Evolutionary conservation across 2,888 invertebrate genomes (phyloP).

Genomic region (Tigriopus californicus): DNA sequence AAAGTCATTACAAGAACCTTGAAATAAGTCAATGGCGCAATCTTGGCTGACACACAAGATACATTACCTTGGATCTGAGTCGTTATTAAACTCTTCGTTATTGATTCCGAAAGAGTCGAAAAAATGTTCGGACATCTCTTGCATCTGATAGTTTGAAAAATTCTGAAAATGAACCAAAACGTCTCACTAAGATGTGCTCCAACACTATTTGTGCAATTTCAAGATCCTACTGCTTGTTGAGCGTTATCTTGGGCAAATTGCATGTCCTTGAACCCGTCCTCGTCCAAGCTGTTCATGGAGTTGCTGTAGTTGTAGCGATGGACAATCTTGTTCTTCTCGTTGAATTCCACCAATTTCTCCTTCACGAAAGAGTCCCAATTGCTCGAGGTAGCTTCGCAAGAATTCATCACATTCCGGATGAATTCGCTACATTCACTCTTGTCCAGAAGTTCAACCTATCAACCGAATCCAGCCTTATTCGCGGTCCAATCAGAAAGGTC

Average conservation of each 20-base stretch:
- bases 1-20: too few species aligned
- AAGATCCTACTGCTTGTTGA: neutral
- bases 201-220: neutral
- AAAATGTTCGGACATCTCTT: neutral
- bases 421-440: neutral
- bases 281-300: neutral
- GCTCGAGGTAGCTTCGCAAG: conserved; percentile 27
- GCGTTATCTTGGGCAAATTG: neutral
- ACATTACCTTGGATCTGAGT: neutral
- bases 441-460: neutral
- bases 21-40: too few species aligned
- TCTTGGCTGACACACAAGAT: too few species aligned
- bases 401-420: conserved; percentile 21
- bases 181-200: neutral
- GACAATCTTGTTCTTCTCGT: conserved; percentile 24
- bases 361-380: conserved; percentile 31
- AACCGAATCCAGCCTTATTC: neutral
- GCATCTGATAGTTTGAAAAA: neutral
- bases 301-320: neutral
- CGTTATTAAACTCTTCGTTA: neutral
- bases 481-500: neutral
- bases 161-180: neutral
- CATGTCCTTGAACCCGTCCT: neutral
- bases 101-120: neutral
- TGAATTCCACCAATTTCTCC: conserved; percentile 28